Base-by-base conservation (phyloP, 2,888 invertebrate species). In the Beris morrisii region DNA sequence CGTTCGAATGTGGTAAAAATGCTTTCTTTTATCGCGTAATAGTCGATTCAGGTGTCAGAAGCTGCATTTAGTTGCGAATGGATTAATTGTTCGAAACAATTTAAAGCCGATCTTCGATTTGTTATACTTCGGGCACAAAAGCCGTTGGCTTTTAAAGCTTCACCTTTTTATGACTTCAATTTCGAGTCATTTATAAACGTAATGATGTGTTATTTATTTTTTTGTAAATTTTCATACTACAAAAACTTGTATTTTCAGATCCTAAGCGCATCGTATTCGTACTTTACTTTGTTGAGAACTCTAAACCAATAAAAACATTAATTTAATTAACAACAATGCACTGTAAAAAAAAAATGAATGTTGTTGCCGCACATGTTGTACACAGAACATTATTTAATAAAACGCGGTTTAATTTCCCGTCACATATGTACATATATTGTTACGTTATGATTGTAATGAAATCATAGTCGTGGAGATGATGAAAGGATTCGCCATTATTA, bases 161-260 rank as follows among this genome's bases (percentile, higher is more conserved):
- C 66, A 38, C 77, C 77, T 1, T 73, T 78, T 30, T 71, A 72
- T 44, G 74, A 74, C 31, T 75, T 75, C 28, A 75, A 74, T 31
- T 72, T 77, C 58, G 69, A 73, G 13, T 73, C 78, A 38, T 77
- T 78, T 66, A 72, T 75, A n/a, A 72, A 72, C 5, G 78, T 78
- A 72, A 73, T 3, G 9, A 2, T 32, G 6, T 7, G 3, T 38
- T n/a, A 15, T 22, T 38, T 7, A 3, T 38, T 38, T 38, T 22
- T 22, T 22, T 22, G 1, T 22, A 22, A 1, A 22, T 22, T 48
- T 13, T 48, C 48, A 13, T 48, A n/a, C 12, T 48, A 13, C 1
- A 38, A 38, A 38, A 38, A 22, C 22, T 22, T 38, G 5, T 38
- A 38, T 9, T 58, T 44, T 12, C 28, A 58, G 58, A 58, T 58